Evolutionary conservation across 2,888 invertebrate species (phyloP), one percentile per base, ranked within the genome.

Genomic region (Drymonia ruficornis): DNA sequence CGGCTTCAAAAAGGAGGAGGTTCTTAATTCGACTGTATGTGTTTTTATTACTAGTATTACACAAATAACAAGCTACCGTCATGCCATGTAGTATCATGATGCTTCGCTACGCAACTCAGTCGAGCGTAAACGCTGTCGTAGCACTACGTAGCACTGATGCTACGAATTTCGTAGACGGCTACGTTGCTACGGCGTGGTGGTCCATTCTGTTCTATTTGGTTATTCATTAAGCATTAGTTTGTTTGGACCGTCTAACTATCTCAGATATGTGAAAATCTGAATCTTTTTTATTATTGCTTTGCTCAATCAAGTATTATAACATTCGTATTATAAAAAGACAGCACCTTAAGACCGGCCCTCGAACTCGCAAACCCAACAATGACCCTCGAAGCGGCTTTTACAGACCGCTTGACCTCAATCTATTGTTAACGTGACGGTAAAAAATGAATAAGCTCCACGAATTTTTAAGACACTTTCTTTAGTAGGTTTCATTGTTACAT

Each of bases 111-210:
- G 28, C 8, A 45, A 28, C 15, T 50, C 50, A 63, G 16, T 68
- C 49, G 56, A 61, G 49, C 62, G 61, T 55, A 60, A 60, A 59
- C 57, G 44, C 54, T 56, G 48, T 53, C 59, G 55, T 56, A 63
- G 62, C 74, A 74, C 76, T 71, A 4, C 74, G 75, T 74, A 78
- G 73, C 60, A 55, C 9, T 23, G 36, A 12, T 19, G 66, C 81
- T 80, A 81, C 81, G 69, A 56, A 50, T 12, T n/a, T 49, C 64
- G 74, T 79, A 74, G 73, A 29, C 49, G 3, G 56, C 72, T 73
- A 74, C 72, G 63, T 6, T 40, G 11, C 66, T 70, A 72, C 75
- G 44, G 13, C 7, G 23, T n/a, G n/a, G 2, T 12, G 19, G 5
- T 44, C 16, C 6, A 15, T 40, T n/a, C n/a, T 5, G 7, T 0